Evolutionary conservation across 2,797 vertebrate species (phyloP).

Genomic region (Chiroxiphia lanceolata): DNA sequence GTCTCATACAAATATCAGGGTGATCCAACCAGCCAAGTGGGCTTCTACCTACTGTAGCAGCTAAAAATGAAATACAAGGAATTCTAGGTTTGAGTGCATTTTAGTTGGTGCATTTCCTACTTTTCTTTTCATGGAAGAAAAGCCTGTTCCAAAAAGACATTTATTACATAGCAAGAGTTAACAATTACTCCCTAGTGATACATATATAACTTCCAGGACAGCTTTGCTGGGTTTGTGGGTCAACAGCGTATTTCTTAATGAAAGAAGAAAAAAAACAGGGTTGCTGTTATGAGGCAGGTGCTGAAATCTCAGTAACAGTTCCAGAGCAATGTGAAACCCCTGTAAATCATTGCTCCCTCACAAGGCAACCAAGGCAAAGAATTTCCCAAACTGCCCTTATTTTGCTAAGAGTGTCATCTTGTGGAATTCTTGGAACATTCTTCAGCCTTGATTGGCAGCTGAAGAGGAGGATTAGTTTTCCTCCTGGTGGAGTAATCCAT

Average conservation of each 20-base stretch:
- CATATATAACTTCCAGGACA: neutral
- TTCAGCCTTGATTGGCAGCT: conserved; percentile 12
- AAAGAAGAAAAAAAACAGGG: neutral
- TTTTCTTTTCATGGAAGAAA: neutral
- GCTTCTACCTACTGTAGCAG: neutral
- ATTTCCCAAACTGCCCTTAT: conserved; percentile 36
- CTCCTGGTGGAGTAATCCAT: conserved; percentile 38
- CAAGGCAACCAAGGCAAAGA: neutral
- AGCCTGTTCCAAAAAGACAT: neutral
- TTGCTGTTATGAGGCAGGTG: neutral
- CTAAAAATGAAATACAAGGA: neutral
- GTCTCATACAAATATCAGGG: neutral
- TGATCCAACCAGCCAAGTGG: neutral
- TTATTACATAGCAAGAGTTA: conserved; percentile 8
- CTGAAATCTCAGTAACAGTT: conserved; percentile 23
- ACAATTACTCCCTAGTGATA: conserved; percentile 24
- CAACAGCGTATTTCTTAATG: neutral
- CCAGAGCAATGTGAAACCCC: neutral
- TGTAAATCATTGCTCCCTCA: neutral
- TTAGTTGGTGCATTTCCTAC: neutral
- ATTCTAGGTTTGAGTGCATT: neutral
- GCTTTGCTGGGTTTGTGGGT: neutral
- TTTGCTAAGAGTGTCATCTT: conserved; percentile 66
- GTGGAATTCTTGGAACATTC: conserved; percentile 57
- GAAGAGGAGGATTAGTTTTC: conserved; percentile 56